Conservation (phyloP, 2,888 invertebrate genomes). For the Meandrusa payeni region DNA sequence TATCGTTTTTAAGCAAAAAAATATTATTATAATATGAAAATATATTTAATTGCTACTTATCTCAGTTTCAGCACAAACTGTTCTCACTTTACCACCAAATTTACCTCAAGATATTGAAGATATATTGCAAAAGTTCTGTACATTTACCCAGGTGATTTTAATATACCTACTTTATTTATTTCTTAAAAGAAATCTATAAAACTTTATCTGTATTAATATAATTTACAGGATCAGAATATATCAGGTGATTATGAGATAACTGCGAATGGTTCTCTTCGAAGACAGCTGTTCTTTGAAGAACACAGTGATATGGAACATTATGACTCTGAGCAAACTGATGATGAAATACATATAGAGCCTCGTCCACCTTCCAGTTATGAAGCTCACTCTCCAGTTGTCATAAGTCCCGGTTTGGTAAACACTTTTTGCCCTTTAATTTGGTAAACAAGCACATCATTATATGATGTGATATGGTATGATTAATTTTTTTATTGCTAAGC, state of each 20-base stretch:
- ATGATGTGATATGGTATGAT: no score
- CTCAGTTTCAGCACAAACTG: conserved; percentile 84
- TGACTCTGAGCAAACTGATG: conserved; percentile 71
- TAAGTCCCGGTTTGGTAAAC: conserved; percentile 69
- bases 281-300: conserved; percentile 68
- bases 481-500: no score
- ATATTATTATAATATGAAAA: conserved; percentile 7
- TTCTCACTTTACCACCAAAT: conserved; percentile 82
- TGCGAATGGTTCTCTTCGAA: conserved; percentile 66
- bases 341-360: conserved; percentile 50
- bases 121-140: conserved; percentile 82
- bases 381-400: conserved; percentile 54
- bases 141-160: conserved; percentile 69
- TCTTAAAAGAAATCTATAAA: no score
- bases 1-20: neutral
- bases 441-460: no score
- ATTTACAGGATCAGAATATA: conserved; percentile 61
- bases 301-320: conserved; percentile 68
- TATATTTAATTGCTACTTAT: neutral
- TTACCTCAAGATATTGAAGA: conserved; percentile 83
- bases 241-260: conserved; percentile 69
- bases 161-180: no score
- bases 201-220: neutral
- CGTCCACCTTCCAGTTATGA: conserved; percentile 57
- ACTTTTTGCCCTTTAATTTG: no score